Percentiles rank a stretch among this genome's conserved stretches.
Conservation (phyloP, 2,797 vertebrate species). For the Austrolebias charrua region DNA sequence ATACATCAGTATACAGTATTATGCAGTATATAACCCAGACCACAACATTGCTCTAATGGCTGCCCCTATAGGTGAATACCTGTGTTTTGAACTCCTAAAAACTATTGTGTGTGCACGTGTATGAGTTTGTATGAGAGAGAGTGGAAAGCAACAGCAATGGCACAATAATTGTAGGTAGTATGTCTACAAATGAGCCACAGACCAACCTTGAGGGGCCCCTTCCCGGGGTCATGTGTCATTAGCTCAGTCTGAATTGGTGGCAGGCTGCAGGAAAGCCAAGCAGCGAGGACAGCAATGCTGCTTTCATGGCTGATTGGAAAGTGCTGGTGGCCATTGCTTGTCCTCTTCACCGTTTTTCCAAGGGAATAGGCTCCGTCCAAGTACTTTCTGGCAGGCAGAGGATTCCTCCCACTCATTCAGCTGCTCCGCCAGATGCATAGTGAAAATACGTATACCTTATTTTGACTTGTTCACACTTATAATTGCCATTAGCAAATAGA, state of each 20-base stretch:
- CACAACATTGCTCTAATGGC: constrained; percentile 2
- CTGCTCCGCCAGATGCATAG: constrained; percentile 34
- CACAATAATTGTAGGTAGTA: constrained; percentile 22
- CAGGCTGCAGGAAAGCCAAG: constrained; percentile 51
- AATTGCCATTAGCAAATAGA: neutral
- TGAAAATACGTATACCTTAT: constrained; percentile 12
- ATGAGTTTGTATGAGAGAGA: constrained; percentile 1
- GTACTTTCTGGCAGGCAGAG: constrained; percentile 24
- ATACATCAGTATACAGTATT: neutral
- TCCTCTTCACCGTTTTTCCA: constrained; percentile 46
- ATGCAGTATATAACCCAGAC: constrained; percentile 14
- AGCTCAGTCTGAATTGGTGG: constrained; percentile 54
- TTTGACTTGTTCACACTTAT: constrained; percentile 8
- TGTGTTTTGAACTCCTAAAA: neutral
- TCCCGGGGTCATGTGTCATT: constrained; percentile 61
- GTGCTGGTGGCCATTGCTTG: constrained; percentile 64
- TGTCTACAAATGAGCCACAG: constrained; percentile 46
- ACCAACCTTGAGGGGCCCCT: constrained; percentile 23
- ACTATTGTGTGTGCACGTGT: constrained; percentile 9
- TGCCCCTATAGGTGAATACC: constrained; percentile 21
- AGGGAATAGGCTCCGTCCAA: constrained; percentile 47
- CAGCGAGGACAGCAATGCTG: constrained; percentile 58
- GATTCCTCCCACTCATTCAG: constrained; percentile 45
- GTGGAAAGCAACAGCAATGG: constrained; percentile 18
- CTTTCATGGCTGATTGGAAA: constrained; percentile 81